A percentile compares a stretch with the other conserved stretches of the same genome.
phyloP scores from a whole-genome alignment of 2,113 vertebrate genomes.

The Talpa occidentalis region DNA sequence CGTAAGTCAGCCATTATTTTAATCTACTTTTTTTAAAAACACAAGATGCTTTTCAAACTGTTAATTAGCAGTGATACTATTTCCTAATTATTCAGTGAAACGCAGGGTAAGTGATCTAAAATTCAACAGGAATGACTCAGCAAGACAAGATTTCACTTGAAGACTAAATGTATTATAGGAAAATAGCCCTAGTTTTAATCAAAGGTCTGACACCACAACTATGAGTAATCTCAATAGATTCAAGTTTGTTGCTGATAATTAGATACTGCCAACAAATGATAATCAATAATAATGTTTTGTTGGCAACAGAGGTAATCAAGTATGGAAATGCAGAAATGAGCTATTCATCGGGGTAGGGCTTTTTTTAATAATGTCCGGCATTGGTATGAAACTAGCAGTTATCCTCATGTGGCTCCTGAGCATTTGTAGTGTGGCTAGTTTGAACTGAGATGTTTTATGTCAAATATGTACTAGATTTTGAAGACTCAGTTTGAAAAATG shows the following conservation, averaged over 20 bases:
- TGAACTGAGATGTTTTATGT: neutral
- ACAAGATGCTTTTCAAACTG: conserved; percentile 38
- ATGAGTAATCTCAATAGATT: conserved; percentile 32
- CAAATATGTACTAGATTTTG: conserved; percentile 13
- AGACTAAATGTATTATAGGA: conserved; percentile 30
- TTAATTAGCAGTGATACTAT: conserved; percentile 40
- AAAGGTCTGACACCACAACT: conserved; percentile 47
- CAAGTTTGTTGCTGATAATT: conserved; percentile 38
- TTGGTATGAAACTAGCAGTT: neutral
- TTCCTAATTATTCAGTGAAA: conserved; percentile 20
- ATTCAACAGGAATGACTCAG: conserved; percentile 46
- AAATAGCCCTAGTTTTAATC: neutral
- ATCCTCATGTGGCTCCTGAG: neutral
- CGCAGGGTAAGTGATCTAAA: conserved; percentile 42
- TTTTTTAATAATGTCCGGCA: neutral
- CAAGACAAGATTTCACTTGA: conserved; percentile 24
- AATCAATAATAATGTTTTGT: conserved; percentile 36
- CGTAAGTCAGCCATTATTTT: conserved; percentile 25
- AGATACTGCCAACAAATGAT: conserved; percentile 16
- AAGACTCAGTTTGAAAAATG: conserved; percentile 37
- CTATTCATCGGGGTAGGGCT: neutral
- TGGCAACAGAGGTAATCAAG: conserved; percentile 23
- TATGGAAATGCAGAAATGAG: conserved; percentile 21
- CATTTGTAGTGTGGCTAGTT: neutral
- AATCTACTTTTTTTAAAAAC: conserved; percentile 20